Evolutionary conservation across 2,888 invertebrate genomes (phyloP).

Genomic region (Drosophila kuntzei): DNA sequence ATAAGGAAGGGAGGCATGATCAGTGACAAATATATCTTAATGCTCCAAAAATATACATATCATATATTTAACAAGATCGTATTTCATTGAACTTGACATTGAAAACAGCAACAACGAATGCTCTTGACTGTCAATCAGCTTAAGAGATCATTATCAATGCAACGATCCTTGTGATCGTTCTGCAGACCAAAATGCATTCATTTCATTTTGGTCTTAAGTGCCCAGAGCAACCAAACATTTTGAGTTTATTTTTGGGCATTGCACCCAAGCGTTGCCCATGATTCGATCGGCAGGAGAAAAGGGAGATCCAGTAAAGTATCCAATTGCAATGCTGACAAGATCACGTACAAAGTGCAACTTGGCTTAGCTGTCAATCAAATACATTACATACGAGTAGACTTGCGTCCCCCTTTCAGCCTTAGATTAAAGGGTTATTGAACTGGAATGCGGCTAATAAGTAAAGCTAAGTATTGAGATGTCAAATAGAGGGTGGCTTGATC

Average conservation of each 20-base stretch:
- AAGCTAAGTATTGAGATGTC: conserved; percentile 26
- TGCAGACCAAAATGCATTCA: conserved; percentile 48
- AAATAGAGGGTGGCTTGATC: conserved; percentile 17
- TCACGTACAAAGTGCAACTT: conserved; percentile 75
- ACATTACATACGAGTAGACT: conserved; percentile 19
- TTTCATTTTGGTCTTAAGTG: conserved; percentile 62
- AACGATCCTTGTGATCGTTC: conserved; percentile 51
- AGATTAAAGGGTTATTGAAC: conserved; percentile 56
- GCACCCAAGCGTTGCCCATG: conserved; percentile 54
- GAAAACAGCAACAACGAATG: conserved; percentile 35
- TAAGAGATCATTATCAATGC: conserved; percentile 66
- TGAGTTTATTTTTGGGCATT: conserved; percentile 65
- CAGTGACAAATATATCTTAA: conserved; percentile 48
- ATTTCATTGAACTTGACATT: conserved; percentile 78
- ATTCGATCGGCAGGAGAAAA: conserved; percentile 26
- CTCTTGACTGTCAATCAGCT: conserved; percentile 57
- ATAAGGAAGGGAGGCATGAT: conserved; percentile 19
- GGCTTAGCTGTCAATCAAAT: conserved; percentile 70
- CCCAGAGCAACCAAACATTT: conserved; percentile 29
- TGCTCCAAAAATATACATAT: conserved; percentile 36
- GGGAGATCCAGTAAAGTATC: conserved; percentile 58
- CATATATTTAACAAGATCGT: conserved; percentile 50
- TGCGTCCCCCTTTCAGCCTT: not conserved
- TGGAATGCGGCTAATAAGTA: conserved; percentile 42
- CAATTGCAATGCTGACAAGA: conserved; percentile 77